These are phyloP conservation scores for Melipona bicolor DNA, from an alignment of 2,888 invertebrate species.

Conservation along the genomic window DNA sequence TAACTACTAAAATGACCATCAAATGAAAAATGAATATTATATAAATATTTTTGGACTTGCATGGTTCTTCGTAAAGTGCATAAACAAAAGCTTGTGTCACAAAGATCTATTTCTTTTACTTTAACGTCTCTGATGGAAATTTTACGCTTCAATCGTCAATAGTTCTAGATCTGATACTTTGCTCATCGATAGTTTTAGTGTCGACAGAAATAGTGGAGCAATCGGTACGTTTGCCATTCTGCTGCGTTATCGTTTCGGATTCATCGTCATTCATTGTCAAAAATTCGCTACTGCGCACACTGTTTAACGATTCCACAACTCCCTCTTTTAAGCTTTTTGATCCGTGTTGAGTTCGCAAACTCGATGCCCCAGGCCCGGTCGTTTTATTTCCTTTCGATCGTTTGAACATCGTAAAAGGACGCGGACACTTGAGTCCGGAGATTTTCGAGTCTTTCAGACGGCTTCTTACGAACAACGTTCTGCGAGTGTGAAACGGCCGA, in stretches of 20 bases:
- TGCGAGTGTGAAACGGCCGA: constrained; percentile 56
- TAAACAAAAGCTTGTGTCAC: no score
- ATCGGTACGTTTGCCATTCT: background rate
- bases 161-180: no score
- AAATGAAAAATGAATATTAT: no score
- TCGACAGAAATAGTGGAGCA: background rate
- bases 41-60: no score
- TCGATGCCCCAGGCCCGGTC: background rate
- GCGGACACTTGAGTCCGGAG: background rate
- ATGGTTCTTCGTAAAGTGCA: no score
- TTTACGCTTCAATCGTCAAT: no score
- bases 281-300: no score
- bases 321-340: constrained; percentile 1
- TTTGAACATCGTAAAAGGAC: constrained; percentile 42
- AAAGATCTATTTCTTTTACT: no score
- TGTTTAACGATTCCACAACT: background rate
- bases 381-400: background rate
- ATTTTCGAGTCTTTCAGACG: constrained; percentile 59
- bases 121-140: no score
- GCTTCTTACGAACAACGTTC: constrained; percentile 70
- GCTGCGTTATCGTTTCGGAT: background rate
- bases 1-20: no score
- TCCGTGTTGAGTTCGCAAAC: background rate
- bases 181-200: no score
- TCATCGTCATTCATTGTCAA: background rate